phyloP scores from a whole-genome alignment of 2,888 invertebrate genomes.

The Fragum fragum region DNA sequence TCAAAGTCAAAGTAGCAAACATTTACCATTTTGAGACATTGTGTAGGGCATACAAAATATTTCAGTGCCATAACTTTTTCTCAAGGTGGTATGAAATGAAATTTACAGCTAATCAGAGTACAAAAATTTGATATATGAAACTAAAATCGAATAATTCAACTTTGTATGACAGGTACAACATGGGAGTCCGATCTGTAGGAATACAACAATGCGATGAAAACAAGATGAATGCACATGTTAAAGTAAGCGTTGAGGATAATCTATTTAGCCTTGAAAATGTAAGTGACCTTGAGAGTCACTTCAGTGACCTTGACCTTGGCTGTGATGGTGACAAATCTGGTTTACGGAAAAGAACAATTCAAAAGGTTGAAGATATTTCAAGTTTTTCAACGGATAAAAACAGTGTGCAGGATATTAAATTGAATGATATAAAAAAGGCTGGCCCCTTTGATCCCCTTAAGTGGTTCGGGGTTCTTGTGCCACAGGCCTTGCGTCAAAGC shows the following conservation, averaged over 20 bases:
- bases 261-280: slow-evolving; percentile 5
- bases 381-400: slow-evolving; percentile 9
- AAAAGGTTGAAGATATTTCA: slow-evolving; percentile 19
- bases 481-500: slow-evolving; percentile 92
- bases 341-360: slow-evolving; percentile 57
- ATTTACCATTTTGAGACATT: too few relatives aligned
- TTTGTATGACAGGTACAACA: slow-evolving; percentile 68
- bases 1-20: too few relatives aligned
- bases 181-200: slow-evolving; percentile 79
- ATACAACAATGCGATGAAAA: slow-evolving; percentile 73
- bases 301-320: slow-evolving; percentile 21
- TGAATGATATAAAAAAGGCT: slow-evolving; percentile 28
- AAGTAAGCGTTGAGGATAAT: slow-evolving; percentile 60
- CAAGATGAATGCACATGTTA: slow-evolving; percentile 71
- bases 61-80: too few relatives aligned
- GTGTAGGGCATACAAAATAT: too few relatives aligned
- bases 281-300: slow-evolving; percentile 26
- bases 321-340: slow-evolving; percentile 17
- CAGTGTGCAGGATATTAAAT: slow-evolving; percentile 26
- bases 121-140: background rate
- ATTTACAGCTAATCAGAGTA: too few relatives aligned
- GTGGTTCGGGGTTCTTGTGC: slow-evolving; percentile 96
- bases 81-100: too few relatives aligned
- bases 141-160: background rate
- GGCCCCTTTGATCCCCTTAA: slow-evolving; percentile 90